Conservation (phyloP, 1,140 invertebrate genomes). For the Andricus grossulariae region DNA sequence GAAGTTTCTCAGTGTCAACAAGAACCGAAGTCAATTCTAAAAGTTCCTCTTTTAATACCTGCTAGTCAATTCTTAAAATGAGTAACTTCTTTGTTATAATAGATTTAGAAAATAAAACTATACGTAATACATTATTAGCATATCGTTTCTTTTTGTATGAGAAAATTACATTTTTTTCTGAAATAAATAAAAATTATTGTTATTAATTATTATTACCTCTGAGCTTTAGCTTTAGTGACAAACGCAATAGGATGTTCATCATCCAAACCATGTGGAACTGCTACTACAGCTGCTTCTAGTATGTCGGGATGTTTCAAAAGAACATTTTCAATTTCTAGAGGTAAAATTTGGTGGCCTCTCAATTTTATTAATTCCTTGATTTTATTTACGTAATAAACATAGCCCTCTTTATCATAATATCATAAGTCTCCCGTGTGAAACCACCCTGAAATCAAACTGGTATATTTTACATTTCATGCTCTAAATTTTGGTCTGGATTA, state of each 20-base stretch:
- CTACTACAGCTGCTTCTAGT: slow-evolving; percentile 85
- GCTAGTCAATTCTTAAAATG: slow-evolving; percentile 37
- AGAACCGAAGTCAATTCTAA: slow-evolving; percentile 51
- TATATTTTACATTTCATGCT: neutral
- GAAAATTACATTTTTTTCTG: slow-evolving; percentile 33
- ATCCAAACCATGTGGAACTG: slow-evolving; percentile 79
- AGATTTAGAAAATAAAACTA: slow-evolving; percentile 32
- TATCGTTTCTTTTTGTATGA: neutral
- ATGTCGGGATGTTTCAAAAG: slow-evolving; percentile 75
- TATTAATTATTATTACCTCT: slow-evolving; percentile 53
- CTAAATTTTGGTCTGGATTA: neutral
- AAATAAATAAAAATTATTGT: slow-evolving; percentile 13
- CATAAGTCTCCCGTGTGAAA: slow-evolving; percentile 88
- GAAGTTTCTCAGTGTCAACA: slow-evolving; percentile 73
- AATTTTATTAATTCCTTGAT: slow-evolving; percentile 80
- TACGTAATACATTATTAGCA: neutral
- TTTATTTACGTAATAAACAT: slow-evolving; percentile 62
- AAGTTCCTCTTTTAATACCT: slow-evolving; percentile 53
- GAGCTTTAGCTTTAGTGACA: slow-evolving; percentile 74
- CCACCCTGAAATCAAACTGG: slow-evolving; percentile 74
- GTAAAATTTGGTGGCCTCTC: slow-evolving; percentile 75
- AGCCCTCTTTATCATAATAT: slow-evolving; percentile 67
- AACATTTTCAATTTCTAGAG: slow-evolving; percentile 60
- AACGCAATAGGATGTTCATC: slow-evolving; percentile 87
- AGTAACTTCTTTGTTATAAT: slow-evolving; percentile 35